Conservation (phyloP, 92 coral and sea anemone species). For the Montipora capitata region DNA sequence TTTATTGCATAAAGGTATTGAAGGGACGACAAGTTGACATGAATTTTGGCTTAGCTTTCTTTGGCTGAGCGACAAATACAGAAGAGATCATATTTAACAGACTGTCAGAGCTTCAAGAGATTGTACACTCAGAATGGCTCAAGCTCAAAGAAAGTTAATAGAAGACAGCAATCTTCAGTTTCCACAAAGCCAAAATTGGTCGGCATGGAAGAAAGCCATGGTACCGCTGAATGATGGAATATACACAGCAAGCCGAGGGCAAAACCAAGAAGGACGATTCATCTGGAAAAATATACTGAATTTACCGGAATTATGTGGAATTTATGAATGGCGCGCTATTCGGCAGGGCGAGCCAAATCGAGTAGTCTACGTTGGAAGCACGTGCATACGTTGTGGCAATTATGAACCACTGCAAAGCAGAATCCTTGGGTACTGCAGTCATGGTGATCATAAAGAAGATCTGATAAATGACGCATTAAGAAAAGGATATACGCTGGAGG, state of each 20-base stretch:
- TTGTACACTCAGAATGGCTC: no score
- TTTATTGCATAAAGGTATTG: no score
- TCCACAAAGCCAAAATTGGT: no score
- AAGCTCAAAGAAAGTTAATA: no score
- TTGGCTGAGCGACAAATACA: no score
- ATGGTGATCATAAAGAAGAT: constrained; percentile 49
- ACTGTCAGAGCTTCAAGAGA: no score
- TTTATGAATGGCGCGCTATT: constrained; percentile 78
- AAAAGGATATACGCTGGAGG: constrained; percentile 65
- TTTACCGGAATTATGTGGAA: constrained; percentile 49
- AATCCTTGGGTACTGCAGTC: constrained; percentile 63
- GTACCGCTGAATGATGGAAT: no score
- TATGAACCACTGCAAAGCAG: background rate
- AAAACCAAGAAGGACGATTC: constrained; percentile 23
- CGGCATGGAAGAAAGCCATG: no score
- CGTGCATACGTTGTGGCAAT: constrained; percentile 11
- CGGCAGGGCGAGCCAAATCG: background rate
- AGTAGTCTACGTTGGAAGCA: constrained; percentile 83
- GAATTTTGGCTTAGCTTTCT: no score
- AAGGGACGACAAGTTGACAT: no score
- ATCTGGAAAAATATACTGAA: background rate
- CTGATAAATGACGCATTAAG: constrained; percentile 55
- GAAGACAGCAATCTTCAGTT: no score
- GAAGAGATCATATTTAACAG: no score
- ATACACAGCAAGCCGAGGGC: background rate